These are phyloP conservation scores for Bactericera cockerelli DNA, from an alignment of 1,140 invertebrate genomes.

Conservation along the genomic window DNA sequence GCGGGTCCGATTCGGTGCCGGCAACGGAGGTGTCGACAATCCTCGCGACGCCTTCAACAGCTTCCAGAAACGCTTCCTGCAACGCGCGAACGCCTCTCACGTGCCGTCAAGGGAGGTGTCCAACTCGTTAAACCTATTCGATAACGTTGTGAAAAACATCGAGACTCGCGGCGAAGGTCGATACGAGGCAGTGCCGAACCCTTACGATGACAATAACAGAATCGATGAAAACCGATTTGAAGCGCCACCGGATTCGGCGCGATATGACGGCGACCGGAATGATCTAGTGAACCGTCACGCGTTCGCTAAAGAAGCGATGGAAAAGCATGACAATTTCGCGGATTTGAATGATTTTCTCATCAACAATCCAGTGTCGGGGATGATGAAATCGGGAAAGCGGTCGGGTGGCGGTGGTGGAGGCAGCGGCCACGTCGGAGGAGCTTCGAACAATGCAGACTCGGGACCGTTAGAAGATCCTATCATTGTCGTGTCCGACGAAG, in stretches of 20 bases:
- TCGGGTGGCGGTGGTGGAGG: background rate
- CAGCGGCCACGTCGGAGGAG: background rate
- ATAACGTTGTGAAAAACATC: background rate
- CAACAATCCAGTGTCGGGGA: background rate
- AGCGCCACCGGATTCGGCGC: background rate
- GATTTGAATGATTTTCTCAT: slow-evolving; percentile 7
- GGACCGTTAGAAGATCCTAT: slow-evolving; percentile 1
- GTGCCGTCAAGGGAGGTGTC: background rate
- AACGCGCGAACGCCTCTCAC: slow-evolving; percentile 39
- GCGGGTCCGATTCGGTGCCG: slow-evolving; percentile 39
- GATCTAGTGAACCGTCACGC: background rate
- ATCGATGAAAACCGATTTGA: no score
- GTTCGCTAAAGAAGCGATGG: background rate
- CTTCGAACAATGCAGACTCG: background rate
- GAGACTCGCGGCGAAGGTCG: background rate
- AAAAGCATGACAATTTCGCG: background rate
- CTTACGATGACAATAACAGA: background rate
- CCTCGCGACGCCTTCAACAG: slow-evolving; percentile 45
- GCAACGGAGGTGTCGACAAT: slow-evolving; percentile 31
- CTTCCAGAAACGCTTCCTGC: slow-evolving; percentile 54
- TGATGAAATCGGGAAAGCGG: background rate
- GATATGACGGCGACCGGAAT: background rate
- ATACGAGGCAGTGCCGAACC: no score
- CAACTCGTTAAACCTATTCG: background rate
- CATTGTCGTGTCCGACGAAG: slow-evolving; percentile 2